phyloP scores from a whole-genome alignment of 1,140 invertebrate genomes.

The Drosophila bifasciata region DNA sequence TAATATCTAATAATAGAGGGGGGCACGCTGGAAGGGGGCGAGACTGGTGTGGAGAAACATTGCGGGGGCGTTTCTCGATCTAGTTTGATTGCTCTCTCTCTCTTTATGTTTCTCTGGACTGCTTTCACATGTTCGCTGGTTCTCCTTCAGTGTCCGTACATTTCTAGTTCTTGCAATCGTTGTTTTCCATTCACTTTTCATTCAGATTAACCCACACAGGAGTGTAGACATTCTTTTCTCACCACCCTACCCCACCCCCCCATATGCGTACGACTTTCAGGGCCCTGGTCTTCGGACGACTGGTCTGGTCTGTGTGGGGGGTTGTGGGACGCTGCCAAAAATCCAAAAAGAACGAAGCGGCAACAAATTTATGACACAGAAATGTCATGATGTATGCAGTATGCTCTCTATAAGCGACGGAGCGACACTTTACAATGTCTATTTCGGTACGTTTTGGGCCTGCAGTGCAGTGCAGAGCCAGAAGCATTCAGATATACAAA shows the following conservation, averaged over 20 bases:
- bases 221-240: constrained; percentile 3
- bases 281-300: no score
- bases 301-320: constrained; percentile 12
- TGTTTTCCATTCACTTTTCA: constrained; percentile 69
- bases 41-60: constrained; percentile 18
- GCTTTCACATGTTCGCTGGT: constrained; percentile 56
- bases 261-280: constrained; percentile 29
- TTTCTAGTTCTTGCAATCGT: constrained; percentile 36
- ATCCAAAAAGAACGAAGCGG: constrained; percentile 32
- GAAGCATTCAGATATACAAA: constrained; percentile 16
- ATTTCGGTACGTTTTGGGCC: constrained; percentile 43
- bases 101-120: constrained; percentile 23
- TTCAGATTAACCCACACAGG: constrained; percentile 39
- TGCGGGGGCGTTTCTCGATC: constrained; percentile 71
- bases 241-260: background rate
- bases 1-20: constrained; percentile 36
- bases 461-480: constrained; percentile 14
- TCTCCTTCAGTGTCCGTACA: constrained; percentile 33
- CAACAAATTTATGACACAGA: constrained; percentile 72
- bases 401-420: constrained; percentile 30
- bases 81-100: constrained; percentile 24
- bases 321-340: constrained; percentile 31
- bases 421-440: constrained; percentile 34
- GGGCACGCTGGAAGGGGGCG: background rate
- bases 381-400: constrained; percentile 62